These are phyloP conservation scores for Melanargia galathea DNA, from an alignment of 2,888 invertebrate species.

Conservation along the genomic window DNA sequence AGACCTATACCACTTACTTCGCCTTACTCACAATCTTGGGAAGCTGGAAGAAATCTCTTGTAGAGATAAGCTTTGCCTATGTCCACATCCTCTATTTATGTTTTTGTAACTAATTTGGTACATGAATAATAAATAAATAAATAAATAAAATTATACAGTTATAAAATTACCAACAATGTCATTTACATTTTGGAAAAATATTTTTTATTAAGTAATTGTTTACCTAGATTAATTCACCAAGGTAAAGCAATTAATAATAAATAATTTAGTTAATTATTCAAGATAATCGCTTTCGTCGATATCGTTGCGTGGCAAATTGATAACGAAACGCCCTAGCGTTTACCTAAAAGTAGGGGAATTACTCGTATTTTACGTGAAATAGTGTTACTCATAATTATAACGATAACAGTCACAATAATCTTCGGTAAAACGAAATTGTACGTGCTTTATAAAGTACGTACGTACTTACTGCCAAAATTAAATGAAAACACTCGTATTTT, in stretches of 20 bases:
- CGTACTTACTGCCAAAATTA: slow-evolving; percentile 45
- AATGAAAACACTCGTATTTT: slow-evolving; percentile 59
- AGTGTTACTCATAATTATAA: slow-evolving; percentile 39
- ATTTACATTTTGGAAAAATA: not conserved
- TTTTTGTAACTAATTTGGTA: too few relatives aligned
- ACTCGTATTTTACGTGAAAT: slow-evolving; percentile 38
- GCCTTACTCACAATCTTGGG: too few relatives aligned
- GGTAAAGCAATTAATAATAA: too few relatives aligned
- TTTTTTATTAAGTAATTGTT: too few relatives aligned
- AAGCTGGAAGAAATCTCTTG: too few relatives aligned
- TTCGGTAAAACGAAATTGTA: slow-evolving; percentile 27
- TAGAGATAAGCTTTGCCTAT: too few relatives aligned
- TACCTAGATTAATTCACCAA: not conserved
- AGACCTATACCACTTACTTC: too few relatives aligned
- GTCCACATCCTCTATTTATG: too few relatives aligned
- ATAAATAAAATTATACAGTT: too few relatives aligned
- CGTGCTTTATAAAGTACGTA: slow-evolving; percentile 33
- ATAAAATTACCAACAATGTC: too few relatives aligned
- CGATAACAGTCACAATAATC: slow-evolving; percentile 32
- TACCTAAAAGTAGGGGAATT: slow-evolving; percentile 34
- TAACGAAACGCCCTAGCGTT: slow-evolving; percentile 42
- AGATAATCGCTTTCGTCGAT: slow-evolving; percentile 42
- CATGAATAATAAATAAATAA: too few relatives aligned
- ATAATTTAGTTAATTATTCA: slow-evolving; percentile 16
- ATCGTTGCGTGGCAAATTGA: slow-evolving; percentile 71